These are phyloP conservation scores for Dynastes grantii DNA, from an alignment of 2,888 invertebrate genomes.

Conservation along the genomic window DNA sequence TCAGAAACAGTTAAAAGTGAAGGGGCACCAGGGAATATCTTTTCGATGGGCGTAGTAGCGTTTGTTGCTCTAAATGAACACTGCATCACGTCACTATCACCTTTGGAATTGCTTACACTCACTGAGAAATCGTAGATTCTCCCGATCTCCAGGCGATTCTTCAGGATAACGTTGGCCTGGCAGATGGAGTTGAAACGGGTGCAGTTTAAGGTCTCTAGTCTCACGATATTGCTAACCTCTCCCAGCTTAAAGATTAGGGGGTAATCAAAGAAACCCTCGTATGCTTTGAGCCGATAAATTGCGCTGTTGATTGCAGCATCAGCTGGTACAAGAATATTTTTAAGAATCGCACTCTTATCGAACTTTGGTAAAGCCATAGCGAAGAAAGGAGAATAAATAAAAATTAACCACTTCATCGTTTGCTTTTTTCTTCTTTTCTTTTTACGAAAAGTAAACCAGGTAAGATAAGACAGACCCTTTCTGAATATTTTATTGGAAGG, in stretches of 20 bases:
- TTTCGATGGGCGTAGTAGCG: constrained; percentile 86
- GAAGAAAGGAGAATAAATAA: constrained; percentile 58
- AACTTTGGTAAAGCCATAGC: constrained; percentile 82
- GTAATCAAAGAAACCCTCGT: constrained; percentile 91
- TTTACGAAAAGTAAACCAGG: background rate
- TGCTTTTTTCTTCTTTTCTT: background rate
- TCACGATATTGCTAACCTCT: constrained; percentile 83
- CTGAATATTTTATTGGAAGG: constrained; percentile 51
- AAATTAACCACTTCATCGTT: constrained; percentile 61
- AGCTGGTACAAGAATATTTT: constrained; percentile 86
- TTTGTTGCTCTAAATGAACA: constrained; percentile 87
- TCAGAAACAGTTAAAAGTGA: constrained; percentile 68
- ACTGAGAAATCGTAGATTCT: constrained; percentile 87
- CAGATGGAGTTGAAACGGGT: constrained; percentile 90
- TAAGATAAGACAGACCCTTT: background rate
- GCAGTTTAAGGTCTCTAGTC: constrained; percentile 87
- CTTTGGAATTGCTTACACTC: constrained; percentile 79
- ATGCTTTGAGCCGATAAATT: constrained; percentile 90
- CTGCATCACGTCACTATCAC: constrained; percentile 69
- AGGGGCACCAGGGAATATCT: constrained; percentile 77
- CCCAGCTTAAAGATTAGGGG: constrained; percentile 87
- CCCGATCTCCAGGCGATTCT: constrained; percentile 84
- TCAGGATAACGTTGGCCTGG: constrained; percentile 89
- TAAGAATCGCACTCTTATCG: constrained; percentile 88
- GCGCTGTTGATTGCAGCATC: constrained; percentile 88